These are phyloP conservation scores for Orientallactaga sibirica DNA, from an alignment of 2,797 vertebrate species.

Conservation along the genomic window DNA sequence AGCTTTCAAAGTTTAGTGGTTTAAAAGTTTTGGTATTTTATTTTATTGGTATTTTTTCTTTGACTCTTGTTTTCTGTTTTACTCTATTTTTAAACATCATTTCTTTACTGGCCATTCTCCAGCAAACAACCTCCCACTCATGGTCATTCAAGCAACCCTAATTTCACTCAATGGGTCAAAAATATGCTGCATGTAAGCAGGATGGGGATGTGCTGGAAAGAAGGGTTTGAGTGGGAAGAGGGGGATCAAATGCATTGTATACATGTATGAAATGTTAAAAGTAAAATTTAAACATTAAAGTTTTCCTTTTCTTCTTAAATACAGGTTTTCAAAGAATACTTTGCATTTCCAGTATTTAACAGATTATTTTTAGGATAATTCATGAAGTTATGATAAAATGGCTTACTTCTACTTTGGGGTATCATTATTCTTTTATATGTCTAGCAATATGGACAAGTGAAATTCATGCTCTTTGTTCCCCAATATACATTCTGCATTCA, in stretches of 20 bases:
- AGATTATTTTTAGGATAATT: not conserved
- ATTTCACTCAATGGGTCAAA: too few species aligned
- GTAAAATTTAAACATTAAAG: not conserved
- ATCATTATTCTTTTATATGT: not conserved
- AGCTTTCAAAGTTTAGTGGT: not conserved
- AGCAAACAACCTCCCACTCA: too few species aligned
- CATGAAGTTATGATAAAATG: not conserved
- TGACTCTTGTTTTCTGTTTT: not conserved
- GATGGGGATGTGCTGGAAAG: too few species aligned
- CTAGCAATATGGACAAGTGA: not conserved
- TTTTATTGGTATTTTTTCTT: not conserved
- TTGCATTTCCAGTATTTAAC: not conserved
- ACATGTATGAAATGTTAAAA: not conserved
- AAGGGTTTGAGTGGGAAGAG: not conserved
- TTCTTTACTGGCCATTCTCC: too few species aligned
- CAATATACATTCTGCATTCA: not conserved
- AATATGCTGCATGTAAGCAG: too few species aligned
- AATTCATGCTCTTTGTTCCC: not conserved
- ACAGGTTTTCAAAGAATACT: not conserved
- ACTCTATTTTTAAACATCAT: not conserved
- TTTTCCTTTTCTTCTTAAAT: constrained; percentile 4
- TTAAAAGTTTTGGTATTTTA: not conserved
- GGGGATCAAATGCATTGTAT: too few species aligned
- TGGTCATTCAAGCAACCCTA: too few species aligned
- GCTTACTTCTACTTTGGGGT: not conserved